These are phyloP conservation scores for Serripes groenlandicus DNA, from an alignment of 2,888 invertebrate genomes.

Conservation along the genomic window DNA sequence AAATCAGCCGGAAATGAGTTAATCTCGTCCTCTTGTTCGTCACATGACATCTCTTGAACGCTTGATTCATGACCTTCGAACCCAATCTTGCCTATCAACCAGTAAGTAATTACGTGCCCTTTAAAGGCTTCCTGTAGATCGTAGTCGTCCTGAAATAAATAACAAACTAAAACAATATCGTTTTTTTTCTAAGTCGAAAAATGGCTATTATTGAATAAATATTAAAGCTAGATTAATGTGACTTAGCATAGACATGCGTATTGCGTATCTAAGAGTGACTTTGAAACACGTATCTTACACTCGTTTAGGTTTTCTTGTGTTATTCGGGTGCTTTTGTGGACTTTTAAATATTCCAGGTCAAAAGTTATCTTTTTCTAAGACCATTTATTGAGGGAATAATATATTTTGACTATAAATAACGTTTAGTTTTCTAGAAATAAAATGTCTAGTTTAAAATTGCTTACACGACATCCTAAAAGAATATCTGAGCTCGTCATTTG, in stretches of 20 bases:
- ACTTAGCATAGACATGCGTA: not conserved
- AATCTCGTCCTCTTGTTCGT: too few relatives aligned
- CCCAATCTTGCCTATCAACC: slow-evolving; percentile 72
- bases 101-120: slow-evolving; percentile 72
- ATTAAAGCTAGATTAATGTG: not conserved
- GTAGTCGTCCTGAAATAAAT: slow-evolving; percentile 66
- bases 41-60: not conserved
- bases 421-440: too few relatives aligned
- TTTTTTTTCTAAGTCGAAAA: not conserved
- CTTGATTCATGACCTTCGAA: slow-evolving; percentile 37
- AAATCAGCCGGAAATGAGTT: too few relatives aligned
- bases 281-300: not conserved
- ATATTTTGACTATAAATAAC: too few relatives aligned
- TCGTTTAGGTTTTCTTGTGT: not conserved
- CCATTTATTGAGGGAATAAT: not conserved
- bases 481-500: too few relatives aligned
- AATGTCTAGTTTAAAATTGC: too few relatives aligned
- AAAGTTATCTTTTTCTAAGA: not conserved
- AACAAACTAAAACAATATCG: not conserved
- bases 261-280: too few relatives aligned
- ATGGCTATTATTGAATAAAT: not conserved
- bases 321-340: not conserved
- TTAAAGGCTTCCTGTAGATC: slow-evolving; percentile 68
- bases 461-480: too few relatives aligned
- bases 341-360: not conserved